Conservation (phyloP, 2,797 vertebrate species). For the Gymnopithys bicolor region DNA sequence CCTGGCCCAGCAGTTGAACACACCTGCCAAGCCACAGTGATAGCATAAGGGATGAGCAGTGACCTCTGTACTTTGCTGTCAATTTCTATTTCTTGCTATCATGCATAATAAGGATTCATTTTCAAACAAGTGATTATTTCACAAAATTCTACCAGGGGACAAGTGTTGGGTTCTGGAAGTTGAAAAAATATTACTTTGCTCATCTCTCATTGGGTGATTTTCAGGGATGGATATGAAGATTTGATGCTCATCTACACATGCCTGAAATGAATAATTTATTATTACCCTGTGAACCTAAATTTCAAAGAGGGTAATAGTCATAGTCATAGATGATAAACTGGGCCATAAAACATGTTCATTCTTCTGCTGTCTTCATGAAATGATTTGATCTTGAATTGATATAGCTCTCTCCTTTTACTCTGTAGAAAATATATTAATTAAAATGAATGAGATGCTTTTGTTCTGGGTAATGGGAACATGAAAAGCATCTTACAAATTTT, state of each 20-base stretch:
- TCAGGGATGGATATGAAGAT: neutral
- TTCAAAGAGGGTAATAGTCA: slow-evolving; percentile 27
- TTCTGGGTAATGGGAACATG: neutral
- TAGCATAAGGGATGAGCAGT: neutral
- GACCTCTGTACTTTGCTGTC: neutral
- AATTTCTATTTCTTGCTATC: neutral
- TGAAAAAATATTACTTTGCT: neutral
- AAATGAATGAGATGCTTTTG: neutral
- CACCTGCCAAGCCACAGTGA: neutral
- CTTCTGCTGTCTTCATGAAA: slow-evolving; percentile 44
- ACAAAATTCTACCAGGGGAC: neutral
- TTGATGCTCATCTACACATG: slow-evolving; percentile 1
- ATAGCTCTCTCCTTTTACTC: neutral
- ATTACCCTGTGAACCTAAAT: neutral
- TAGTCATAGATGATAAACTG: slow-evolving; percentile 58
- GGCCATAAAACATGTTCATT: slow-evolving; percentile 47
- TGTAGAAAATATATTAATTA: slow-evolving; percentile 9
- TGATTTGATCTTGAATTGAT: slow-evolving; percentile 31
- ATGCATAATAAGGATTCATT: neutral
- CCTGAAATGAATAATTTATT: slow-evolving; percentile 51
- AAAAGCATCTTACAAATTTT: neutral
- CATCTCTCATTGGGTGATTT: neutral
- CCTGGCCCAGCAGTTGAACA: neutral
- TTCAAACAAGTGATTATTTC: neutral
- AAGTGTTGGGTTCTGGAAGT: neutral